Conservation (phyloP, 2,113 vertebrate species). For the Potamarius usumacintae region DNA sequence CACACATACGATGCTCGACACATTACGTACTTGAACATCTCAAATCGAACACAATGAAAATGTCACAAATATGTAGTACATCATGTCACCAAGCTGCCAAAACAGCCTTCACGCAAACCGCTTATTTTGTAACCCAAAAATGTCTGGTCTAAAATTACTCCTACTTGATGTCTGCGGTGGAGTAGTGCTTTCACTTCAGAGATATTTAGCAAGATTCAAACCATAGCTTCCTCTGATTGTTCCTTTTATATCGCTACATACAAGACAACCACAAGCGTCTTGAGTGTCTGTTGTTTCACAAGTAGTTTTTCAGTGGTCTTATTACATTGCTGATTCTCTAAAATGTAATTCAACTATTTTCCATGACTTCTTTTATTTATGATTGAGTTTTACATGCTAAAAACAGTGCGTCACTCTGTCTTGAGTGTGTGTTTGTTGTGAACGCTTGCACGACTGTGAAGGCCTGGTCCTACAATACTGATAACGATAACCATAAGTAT, state of each 20-base stretch:
- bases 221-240: neutral
- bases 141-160: neutral
- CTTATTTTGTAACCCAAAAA: neutral
- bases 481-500: too few relatives aligned
- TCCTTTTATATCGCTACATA: neutral
- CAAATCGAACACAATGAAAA: neutral
- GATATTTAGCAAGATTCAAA: neutral
- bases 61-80: neutral
- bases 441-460: neutral
- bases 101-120: neutral
- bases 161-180: neutral
- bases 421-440: neutral
- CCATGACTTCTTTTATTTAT: neutral
- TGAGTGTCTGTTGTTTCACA: neutral
- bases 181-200: neutral
- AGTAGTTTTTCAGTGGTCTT: neutral
- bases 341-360: neutral
- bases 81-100: neutral
- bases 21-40: neutral
- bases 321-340: neutral
- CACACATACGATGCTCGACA: neutral
- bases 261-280: neutral
- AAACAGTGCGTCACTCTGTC: too few relatives aligned
- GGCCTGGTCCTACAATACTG: too few relatives aligned
- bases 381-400: too few relatives aligned